Evolutionary conservation across 2,797 vertebrate species (phyloP).

Genomic region (Cyprinodon diabolis): DNA sequence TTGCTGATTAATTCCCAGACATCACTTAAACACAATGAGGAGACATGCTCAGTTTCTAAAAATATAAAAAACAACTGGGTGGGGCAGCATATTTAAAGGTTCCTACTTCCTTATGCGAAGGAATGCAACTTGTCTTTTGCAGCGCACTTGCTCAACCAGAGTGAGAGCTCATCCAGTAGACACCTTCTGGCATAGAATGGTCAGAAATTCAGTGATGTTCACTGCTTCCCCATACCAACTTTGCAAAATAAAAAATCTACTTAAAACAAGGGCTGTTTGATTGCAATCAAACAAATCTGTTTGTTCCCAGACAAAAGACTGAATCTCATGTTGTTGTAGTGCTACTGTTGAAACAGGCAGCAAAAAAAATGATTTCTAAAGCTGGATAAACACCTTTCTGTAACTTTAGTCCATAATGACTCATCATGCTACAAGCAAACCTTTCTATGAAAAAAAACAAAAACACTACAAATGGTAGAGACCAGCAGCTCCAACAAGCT

Average conservation of each 20-base stretch:
- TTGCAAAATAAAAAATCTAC: not conserved
- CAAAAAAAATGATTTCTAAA: not conserved
- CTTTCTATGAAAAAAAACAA: not conserved
- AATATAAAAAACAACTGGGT: conserved; percentile 14
- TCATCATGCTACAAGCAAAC: not conserved
- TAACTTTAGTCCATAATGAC: not conserved
- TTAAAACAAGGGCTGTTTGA: not conserved
- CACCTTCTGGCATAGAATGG: not conserved
- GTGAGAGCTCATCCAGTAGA: not conserved
- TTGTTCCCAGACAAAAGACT: not conserved
- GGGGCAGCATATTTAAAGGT: conserved; percentile 36
- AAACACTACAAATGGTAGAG: not conserved
- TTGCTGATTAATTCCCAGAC: not conserved
- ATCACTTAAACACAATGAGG: not conserved
- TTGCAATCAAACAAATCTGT: not conserved
- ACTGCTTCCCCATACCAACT: not conserved
- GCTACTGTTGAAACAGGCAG: not conserved
- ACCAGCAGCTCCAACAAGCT: not conserved
- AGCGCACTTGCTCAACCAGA: conserved; percentile 23
- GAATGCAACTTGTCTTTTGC: conserved; percentile 51
- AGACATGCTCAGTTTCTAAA: conserved; percentile 1
- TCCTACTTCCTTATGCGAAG: conserved; percentile 68
- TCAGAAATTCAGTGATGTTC: not conserved
- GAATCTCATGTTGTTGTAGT: not conserved
- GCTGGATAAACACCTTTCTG: not conserved